A percentile compares a stretch with the other conserved stretches of the same genome.
These are phyloP conservation scores for Azemiops feae DNA, from an alignment of 2,113 vertebrate genomes.

Conservation along the genomic window DNA sequence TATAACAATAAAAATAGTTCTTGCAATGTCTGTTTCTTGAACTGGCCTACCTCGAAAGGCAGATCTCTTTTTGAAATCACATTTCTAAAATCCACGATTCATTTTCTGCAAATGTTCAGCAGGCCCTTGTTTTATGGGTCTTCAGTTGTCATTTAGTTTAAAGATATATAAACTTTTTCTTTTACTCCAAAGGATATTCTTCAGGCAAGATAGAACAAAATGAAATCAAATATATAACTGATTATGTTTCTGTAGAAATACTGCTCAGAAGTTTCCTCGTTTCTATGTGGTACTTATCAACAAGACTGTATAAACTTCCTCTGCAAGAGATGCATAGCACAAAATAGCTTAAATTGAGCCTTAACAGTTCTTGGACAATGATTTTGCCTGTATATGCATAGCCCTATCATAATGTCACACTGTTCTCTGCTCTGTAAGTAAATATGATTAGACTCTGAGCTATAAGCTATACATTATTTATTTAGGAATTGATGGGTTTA, in stretches of 20 bases:
- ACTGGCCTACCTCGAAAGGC: background rate
- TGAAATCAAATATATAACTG: background rate
- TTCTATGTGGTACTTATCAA: background rate
- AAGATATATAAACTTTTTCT: background rate
- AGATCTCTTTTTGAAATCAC: background rate
- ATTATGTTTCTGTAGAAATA: background rate
- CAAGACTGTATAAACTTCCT: background rate
- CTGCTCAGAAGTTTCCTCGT: background rate
- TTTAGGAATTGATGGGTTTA: conserved; percentile 27
- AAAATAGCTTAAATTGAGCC: conserved; percentile 9
- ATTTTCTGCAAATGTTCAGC: background rate
- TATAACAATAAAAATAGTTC: background rate
- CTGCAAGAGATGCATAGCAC: background rate
- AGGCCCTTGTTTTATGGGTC: background rate
- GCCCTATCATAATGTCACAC: fast-evolving
- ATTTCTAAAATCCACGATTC: background rate
- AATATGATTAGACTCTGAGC: background rate
- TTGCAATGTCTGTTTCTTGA: background rate
- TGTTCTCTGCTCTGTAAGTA: background rate
- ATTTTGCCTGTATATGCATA: background rate
- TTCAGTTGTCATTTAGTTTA: background rate
- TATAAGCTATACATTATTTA: conserved; percentile 9
- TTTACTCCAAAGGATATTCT: background rate
- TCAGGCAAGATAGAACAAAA: background rate
- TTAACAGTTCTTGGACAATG: background rate